Percentiles rank a stretch among this genome's conserved stretches.
Conservation (phyloP, 30 jellyfish, hydroid and myxozoan species). For the Hydractinia echinata region DNA sequence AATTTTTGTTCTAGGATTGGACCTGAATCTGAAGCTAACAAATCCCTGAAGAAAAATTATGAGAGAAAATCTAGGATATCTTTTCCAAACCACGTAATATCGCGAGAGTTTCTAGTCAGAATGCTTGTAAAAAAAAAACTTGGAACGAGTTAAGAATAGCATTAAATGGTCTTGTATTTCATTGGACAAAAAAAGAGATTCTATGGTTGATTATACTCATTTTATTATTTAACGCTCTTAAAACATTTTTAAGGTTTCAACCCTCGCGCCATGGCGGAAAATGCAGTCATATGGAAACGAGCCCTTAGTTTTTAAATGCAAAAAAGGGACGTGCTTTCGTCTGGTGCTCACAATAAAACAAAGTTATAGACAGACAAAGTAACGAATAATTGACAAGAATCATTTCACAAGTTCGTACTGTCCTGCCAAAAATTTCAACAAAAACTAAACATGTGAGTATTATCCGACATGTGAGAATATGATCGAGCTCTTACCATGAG, state of each 20-base stretch:
- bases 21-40: slow-evolving; percentile 33
- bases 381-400: neutral
- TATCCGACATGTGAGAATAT: neutral
- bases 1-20: slow-evolving; percentile 35
- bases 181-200: too few relatives aligned
- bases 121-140: neutral
- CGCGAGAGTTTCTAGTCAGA: neutral
- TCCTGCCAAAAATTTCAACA: neutral
- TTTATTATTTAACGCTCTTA: too few relatives aligned
- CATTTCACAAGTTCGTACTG: neutral
- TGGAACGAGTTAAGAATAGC: too few relatives aligned
- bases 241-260: too few relatives aligned
- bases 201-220: too few relatives aligned
- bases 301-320: too few relatives aligned
- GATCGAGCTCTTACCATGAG: slow-evolving; percentile 58
- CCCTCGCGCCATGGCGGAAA: too few relatives aligned
- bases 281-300: too few relatives aligned
- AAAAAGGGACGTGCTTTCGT: too few relatives aligned
- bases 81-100: neutral
- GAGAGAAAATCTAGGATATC: neutral
- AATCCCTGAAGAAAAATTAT: slow-evolving; percentile 51
- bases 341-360: too few relatives aligned
- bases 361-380: neutral
- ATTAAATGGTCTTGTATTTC: too few relatives aligned
- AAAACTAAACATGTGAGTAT: neutral